These are phyloP conservation scores for Paracentrotus lividus DNA, from an alignment of 53 echinoderm and acorn worm species.

Conservation along the genomic window DNA sequence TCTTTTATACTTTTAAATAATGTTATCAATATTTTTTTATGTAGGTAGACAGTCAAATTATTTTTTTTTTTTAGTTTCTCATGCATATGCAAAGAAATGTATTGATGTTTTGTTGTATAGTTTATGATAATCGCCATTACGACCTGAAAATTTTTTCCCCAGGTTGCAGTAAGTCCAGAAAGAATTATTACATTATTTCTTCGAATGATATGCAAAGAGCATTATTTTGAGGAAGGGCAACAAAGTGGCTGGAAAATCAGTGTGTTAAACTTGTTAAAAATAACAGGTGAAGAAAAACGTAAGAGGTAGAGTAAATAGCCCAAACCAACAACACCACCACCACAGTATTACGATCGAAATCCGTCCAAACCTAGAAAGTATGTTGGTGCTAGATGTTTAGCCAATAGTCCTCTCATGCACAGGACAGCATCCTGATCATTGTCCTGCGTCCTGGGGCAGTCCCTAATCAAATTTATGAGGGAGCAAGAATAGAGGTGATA, in stretches of 20 bases:
- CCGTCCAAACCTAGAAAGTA: constrained; percentile 55
- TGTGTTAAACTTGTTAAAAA: background rate
- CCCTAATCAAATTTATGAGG: background rate
- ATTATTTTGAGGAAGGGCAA: background rate
- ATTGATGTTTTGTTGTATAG: background rate
- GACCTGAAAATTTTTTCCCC: background rate
- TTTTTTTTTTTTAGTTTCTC: background rate
- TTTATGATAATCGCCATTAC: background rate
- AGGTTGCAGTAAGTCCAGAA: background rate
- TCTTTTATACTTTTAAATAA: background rate
- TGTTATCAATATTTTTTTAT: constrained; percentile 34
- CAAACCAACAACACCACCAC: constrained; percentile 14
- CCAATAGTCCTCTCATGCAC: background rate
- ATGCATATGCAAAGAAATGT: background rate
- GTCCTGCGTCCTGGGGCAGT: background rate
- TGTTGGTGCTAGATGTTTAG: background rate
- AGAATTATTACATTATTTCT: background rate
- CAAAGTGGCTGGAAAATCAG: background rate
- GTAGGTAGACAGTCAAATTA: background rate
- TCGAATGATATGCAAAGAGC: background rate
- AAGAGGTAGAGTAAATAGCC: background rate
- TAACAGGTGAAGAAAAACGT: background rate
- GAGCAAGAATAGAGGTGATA: background rate
- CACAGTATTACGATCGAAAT: constrained; percentile 25
- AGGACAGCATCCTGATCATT: background rate